Conservation (phyloP, 2,888 invertebrate species). For the Leptinotarsa peninsularis region DNA sequence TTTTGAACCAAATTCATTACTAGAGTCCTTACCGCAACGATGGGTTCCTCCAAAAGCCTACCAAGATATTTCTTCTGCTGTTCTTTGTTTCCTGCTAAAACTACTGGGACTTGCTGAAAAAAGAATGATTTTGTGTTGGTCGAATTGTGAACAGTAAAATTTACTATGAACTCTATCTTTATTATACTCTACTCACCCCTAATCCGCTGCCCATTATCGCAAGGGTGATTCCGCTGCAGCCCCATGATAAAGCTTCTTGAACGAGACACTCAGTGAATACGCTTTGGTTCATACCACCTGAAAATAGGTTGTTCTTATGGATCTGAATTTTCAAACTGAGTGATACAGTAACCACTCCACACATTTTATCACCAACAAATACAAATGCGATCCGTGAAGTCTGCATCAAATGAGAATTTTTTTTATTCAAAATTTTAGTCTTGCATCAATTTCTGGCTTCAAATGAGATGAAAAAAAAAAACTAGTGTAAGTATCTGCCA, state of each 20-base stretch:
- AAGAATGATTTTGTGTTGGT: background rate
- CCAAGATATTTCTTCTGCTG: slow-evolving; percentile 96
- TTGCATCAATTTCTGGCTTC: no score
- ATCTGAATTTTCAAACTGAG: no score
- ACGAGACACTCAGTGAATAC: slow-evolving; percentile 84
- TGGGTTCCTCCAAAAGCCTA: slow-evolving; percentile 87
- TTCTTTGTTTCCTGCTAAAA: slow-evolving; percentile 84
- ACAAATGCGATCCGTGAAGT: no score
- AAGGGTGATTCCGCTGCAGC: slow-evolving; percentile 91
- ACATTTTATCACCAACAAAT: no score
- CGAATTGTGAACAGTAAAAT: background rate
- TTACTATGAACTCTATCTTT: background rate
- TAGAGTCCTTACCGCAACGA: slow-evolving; percentile 73
- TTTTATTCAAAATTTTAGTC: no score
- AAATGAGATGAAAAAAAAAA: no score
- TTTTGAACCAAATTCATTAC: background rate
- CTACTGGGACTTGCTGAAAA: slow-evolving; percentile 85
- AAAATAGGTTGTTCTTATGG: slow-evolving; percentile 39
- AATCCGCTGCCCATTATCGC: slow-evolving; percentile 91
- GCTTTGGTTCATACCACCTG: slow-evolving; percentile 83
- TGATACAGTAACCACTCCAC: no score
- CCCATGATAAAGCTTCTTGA: slow-evolving; percentile 90
- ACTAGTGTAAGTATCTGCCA: no score
- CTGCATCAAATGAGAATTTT: no score
- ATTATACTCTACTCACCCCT: slow-evolving; percentile 70